Evolutionary conservation across 2,797 vertebrate species (phyloP), one percentile per base, ranked within the genome.

Genomic region (Sitta carolinensis): DNA sequence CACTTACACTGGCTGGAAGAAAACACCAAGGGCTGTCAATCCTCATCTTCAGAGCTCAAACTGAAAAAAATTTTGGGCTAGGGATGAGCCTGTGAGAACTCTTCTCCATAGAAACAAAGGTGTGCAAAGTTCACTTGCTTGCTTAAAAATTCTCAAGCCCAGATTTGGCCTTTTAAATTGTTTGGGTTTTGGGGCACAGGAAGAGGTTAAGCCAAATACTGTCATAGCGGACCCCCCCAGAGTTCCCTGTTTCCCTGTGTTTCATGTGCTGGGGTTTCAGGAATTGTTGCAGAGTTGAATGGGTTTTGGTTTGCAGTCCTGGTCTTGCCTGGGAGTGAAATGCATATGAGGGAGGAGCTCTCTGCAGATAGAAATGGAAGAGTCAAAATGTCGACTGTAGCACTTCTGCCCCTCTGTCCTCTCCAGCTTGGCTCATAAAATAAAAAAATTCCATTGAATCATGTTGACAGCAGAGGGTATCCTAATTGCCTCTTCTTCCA

Each of bases 1-100:
- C 8, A 61, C 74, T 64, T 85, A 32, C 16, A 34, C 61, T 70
- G 58, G 20, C 85, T 91, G 80, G 85, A 73, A 91, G 59, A 89
- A 92, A 51, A 86, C 34, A 34, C 57, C 73, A 80, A 91, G 66
- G 84, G 51, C 95, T 82, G 55, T 91, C 95, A 95, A 80, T 88
- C 82, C 90, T 87, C 86, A 51, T 42, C 88, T 94, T 67, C 91
- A 89, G 58, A 90, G 84, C 86, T 86, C 81, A 79, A 66, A 55
- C 36, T 38, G 70, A 96, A 63, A 57, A 62, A 29, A 22, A 47
- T 82, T 92, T 87, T 55, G 83, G 85, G 85, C 36, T 47, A 16
- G 52, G 55, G 72, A 64, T 57, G 57, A 93, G 64, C 22, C 68
- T 72, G 9, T 40, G 30, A 32, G 79, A 57, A 82, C 48, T 54